phyloP scores from a whole-genome alignment of 2,888 invertebrate species.

The Andricus curvator region DNA sequence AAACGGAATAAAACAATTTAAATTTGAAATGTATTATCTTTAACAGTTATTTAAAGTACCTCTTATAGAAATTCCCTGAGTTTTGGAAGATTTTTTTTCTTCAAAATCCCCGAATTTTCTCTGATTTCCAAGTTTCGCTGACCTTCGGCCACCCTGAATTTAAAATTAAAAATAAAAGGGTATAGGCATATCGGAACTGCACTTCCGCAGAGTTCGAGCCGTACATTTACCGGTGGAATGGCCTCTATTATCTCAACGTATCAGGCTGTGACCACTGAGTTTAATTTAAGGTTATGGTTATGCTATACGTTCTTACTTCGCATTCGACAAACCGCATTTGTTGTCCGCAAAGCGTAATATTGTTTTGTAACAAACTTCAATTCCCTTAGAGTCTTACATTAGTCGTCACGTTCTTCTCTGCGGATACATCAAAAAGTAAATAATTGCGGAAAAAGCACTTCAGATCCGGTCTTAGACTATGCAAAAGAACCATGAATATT shows the following conservation, averaged over 20 bases:
- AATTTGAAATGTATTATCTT: too few relatives aligned
- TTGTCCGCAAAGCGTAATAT: not conserved
- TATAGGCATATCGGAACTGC: not conserved
- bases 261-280: slow-evolving; percentile 60
- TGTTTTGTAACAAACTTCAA: slow-evolving; percentile 23
- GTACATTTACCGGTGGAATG: slow-evolving; percentile 50
- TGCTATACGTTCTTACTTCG: not conserved
- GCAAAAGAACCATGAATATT: too few relatives aligned
- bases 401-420: slow-evolving; percentile 7
- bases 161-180: slow-evolving; percentile 1
- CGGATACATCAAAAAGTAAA: not conserved
- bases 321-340: slow-evolving; percentile 25
- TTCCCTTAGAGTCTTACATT: not conserved
- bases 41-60: too few relatives aligned
- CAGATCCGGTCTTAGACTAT: too few relatives aligned
- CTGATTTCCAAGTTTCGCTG: too few relatives aligned
- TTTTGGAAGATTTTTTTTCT: too few relatives aligned
- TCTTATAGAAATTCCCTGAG: too few relatives aligned
- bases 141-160: too few relatives aligned
- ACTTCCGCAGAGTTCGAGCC: not conserved
- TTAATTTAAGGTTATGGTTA: slow-evolving; percentile 60
- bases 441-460: too few relatives aligned
- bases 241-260: slow-evolving; percentile 58
- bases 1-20: too few relatives aligned
- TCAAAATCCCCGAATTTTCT: too few relatives aligned